Evolutionary conservation across 1,140 invertebrate species (phyloP).

Genomic region (Stenopsyche tienmushanensis): DNA sequence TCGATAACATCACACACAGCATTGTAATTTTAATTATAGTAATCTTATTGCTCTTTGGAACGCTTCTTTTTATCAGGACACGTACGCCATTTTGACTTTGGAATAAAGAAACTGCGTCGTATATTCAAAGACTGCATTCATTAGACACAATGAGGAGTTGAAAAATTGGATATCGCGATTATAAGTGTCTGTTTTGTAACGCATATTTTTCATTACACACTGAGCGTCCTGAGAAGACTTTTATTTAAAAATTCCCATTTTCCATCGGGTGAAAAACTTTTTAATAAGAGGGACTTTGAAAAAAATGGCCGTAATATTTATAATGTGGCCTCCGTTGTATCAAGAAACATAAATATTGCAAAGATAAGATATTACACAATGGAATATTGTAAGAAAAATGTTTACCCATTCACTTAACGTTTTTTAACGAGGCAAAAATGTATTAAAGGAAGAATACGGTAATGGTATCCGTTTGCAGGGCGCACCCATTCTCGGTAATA

Average conservation of each 20-base stretch:
- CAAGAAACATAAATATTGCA: conserved; percentile 40
- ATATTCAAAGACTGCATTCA: too few relatives aligned
- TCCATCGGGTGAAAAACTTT: conserved; percentile 26
- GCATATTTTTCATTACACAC: conserved; percentile 26
- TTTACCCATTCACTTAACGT: conserved; percentile 39
- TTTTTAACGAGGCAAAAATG: conserved; percentile 42
- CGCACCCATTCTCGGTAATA: conserved; percentile 37
- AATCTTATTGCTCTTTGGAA: too few relatives aligned
- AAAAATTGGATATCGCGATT: too few relatives aligned
- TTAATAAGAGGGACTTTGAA: conserved; percentile 35
- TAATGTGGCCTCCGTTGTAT: conserved; percentile 34
- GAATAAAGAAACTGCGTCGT: too few relatives aligned
- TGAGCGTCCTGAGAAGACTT: conserved; percentile 10
- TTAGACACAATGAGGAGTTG: too few relatives aligned
- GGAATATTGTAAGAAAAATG: conserved; percentile 41
- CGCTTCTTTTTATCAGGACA: too few relatives aligned
- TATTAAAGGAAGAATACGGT: conserved; percentile 36
- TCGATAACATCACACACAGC: too few relatives aligned
- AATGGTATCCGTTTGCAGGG: conserved; percentile 35
- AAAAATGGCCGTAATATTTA: conserved; percentile 40
- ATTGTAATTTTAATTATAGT: too few relatives aligned
- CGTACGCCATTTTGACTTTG: too few relatives aligned
- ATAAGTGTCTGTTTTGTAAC: too few relatives aligned
- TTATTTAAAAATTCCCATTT: conserved; percentile 34
- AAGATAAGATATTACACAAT: conserved; percentile 41